Evolutionary conservation across 2,797 vertebrate species (phyloP).

Genomic region (Pseudopleuronectes americanus): DNA sequence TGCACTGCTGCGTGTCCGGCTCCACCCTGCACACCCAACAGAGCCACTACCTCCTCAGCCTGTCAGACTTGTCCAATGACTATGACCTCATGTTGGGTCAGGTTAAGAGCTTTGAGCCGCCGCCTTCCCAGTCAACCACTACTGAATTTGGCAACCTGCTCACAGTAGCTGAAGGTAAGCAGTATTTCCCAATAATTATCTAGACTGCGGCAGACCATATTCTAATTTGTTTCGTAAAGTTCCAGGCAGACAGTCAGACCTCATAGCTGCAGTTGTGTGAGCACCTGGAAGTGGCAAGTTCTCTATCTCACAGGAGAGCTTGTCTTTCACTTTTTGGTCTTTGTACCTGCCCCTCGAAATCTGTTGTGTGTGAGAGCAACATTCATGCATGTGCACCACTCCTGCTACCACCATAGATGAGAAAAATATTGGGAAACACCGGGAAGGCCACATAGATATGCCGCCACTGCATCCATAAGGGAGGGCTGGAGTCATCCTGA

Average conservation of each 20-base stretch:
- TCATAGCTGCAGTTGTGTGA: no score
- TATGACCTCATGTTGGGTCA: conserved; percentile 92
- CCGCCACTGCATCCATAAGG: background rate
- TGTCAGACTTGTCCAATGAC: conserved; percentile 92
- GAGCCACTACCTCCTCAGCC: conserved; percentile 92
- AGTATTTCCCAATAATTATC: no score
- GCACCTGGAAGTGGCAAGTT: no score
- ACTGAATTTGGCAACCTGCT: conserved; percentile 91
- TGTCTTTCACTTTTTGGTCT: no score
- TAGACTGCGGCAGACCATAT: conserved; percentile 15
- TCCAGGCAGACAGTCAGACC: no score
- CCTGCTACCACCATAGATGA: no score
- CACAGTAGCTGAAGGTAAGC: conserved; percentile 94
- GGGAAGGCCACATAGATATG: background rate
- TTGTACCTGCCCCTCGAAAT: no score
- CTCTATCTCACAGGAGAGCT: no score
- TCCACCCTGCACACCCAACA: conserved; percentile 94
- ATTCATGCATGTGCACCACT: no score
- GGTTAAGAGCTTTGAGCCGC: conserved; percentile 88
- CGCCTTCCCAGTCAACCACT: conserved; percentile 79
- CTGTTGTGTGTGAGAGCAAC: no score
- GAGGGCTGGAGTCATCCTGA: background rate
- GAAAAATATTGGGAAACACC: no score
- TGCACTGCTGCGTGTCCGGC: conserved; percentile 95
- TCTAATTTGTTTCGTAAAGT: no score